A percentile compares a stretch with the other conserved stretches of the same genome.
phyloP scores from a whole-genome alignment of 1,140 invertebrate genomes.

The Rhyacophila brunnea region DNA sequence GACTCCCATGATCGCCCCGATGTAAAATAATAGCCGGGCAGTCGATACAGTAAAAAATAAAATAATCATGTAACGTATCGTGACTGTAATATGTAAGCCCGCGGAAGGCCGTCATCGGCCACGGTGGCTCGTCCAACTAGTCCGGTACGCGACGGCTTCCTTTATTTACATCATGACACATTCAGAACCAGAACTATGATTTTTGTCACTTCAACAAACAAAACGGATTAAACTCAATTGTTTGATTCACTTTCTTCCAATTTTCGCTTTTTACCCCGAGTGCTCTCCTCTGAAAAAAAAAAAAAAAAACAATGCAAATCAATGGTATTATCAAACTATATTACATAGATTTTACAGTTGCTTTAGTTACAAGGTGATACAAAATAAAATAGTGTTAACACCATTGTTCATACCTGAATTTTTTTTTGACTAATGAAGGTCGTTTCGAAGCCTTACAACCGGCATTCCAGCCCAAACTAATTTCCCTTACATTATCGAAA shows the following conservation, averaged over 20 bases:
- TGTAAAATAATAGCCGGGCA: constrained; percentile 32
- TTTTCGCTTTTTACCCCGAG: constrained; percentile 56
- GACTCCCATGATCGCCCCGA: constrained; percentile 30
- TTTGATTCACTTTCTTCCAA: constrained; percentile 45
- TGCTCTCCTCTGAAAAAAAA: constrained; percentile 46
- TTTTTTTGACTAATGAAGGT: too few species aligned
- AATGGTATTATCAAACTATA: too few species aligned
- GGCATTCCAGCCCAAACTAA: too few species aligned
- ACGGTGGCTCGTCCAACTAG: background rate
- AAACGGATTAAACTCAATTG: constrained; percentile 45
- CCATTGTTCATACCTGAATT: too few species aligned
- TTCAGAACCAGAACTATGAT: constrained; percentile 31
- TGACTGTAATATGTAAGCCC: constrained; percentile 13
- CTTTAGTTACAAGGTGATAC: too few species aligned
- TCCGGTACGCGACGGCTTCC: background rate
- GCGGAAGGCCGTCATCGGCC: constrained; percentile 20
- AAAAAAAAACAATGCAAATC: too few species aligned
- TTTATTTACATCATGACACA: constrained; percentile 28
- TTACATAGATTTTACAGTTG: too few species aligned
- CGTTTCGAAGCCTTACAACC: too few species aligned
- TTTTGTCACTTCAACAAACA: constrained; percentile 11
- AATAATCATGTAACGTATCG: constrained; percentile 30
- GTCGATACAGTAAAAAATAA: constrained; percentile 34
- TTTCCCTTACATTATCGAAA: too few species aligned
- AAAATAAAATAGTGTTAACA: too few species aligned